phyloP scores from a whole-genome alignment of 2,113 vertebrate species.

The Ailuropoda melanoleuca region DNA sequence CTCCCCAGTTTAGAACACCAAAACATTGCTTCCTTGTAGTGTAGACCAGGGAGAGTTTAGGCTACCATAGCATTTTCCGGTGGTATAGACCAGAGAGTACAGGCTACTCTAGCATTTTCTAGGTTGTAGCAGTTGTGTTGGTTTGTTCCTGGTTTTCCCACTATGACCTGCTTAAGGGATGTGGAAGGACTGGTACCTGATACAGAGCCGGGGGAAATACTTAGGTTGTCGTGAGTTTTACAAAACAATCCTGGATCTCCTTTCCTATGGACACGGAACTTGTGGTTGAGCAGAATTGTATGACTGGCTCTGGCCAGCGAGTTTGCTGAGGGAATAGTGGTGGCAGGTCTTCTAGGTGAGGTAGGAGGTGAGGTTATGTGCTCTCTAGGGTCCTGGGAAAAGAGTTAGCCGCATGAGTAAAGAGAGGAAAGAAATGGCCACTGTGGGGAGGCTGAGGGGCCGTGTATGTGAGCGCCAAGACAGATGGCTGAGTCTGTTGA shows the following conservation, averaged over 20 bases:
- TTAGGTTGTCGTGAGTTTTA: not conserved
- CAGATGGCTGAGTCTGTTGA: not conserved
- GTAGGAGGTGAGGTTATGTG: not conserved
- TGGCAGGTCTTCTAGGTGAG: not conserved
- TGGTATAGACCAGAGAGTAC: not conserved
- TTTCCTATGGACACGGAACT: not conserved
- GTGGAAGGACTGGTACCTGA: not conserved
- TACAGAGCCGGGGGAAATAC: not conserved
- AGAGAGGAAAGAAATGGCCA: not conserved
- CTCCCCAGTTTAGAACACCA: not conserved
- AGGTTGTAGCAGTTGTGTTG: not conserved
- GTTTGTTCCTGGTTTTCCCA: not conserved
- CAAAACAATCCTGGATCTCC: not conserved
- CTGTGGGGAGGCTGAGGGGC: fast-evolving
- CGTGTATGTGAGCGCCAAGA: not conserved
- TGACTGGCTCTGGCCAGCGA: not conserved
- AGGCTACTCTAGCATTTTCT: not conserved
- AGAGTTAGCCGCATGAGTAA: not conserved
- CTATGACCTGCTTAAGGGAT: not conserved
- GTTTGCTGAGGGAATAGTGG: not conserved
- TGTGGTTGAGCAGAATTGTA: not conserved
- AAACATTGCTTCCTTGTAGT: not conserved
- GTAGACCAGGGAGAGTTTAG: not conserved
- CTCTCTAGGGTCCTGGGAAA: not conserved
- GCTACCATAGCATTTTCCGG: not conserved